Base-by-base conservation (phyloP, 2,113 vertebrate genomes). In the Urocynchramus pylzowi region DNA sequence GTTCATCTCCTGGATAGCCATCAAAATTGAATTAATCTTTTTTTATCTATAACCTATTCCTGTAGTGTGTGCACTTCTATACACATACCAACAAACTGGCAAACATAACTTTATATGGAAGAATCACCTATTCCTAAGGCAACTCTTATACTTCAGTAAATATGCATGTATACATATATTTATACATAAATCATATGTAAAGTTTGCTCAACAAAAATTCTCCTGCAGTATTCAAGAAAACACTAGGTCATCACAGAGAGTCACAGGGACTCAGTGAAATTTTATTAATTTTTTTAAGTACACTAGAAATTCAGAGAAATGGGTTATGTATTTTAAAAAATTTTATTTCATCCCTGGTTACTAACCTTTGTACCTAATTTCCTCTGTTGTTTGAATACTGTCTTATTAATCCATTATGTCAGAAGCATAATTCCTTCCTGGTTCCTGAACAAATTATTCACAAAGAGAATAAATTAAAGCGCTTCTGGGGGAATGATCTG, bases 371-470 rank as follows among this genome's bases (percentile, higher is more conserved):
- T 71, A 85, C 67, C 80, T 33, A 23, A 57, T 95, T 84, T 87
- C 12, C 73, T 75, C 87, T 93, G 92, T 92, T 94, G 30, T 24
- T 76, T 96, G 91, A 97, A 96, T 94, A 82, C 69, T 92, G 16
- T 50, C 49, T 90, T 95, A 70, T 94, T 89, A 95, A 94, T 97
- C 92, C 20, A n/a, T 79, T 84, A 60, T 84, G 44, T 94, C 42
- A 70, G 87, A 69, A 94, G 39, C 73, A 79, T 74, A 76, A 97
- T 95, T 77, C 60, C 33, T 94, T 91, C 84, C 74, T 91, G 11
- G 39, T 87, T 97, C 69, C 59, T 92, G 85, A 94, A 65, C 53
- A 97, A 96, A 94, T 96, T 89, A 96, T 93, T 97, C 93, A 71
- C 86, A 93, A 95, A 94, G 65, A 64, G 68, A 81, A 84, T 96